These are phyloP conservation scores for Apodemia duryi DNA, from an alignment of 2,888 invertebrate genomes.

Conservation along the genomic window DNA sequence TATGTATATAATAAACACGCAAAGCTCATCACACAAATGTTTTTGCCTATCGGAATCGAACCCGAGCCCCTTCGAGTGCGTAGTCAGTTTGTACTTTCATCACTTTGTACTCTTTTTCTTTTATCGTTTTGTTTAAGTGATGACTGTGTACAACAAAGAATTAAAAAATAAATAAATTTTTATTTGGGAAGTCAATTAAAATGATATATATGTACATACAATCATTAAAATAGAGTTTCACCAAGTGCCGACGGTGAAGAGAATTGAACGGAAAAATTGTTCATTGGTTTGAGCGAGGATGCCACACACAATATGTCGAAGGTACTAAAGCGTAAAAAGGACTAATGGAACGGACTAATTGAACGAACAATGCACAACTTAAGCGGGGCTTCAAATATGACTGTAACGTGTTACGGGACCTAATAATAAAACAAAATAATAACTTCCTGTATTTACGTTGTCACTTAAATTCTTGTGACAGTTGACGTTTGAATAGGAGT, in stretches of 20 bases:
- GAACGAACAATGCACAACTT: constrained; percentile 2
- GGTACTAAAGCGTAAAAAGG: neutral
- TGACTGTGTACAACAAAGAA: too few relatives aligned
- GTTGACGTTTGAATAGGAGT: neutral
- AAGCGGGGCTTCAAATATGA: neutral
- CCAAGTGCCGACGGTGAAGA: neutral
- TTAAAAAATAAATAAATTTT: too few relatives aligned
- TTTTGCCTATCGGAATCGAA: too few relatives aligned
- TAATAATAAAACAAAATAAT: neutral
- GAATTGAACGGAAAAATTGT: neutral
- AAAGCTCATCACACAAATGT: too few relatives aligned
- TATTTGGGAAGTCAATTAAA: too few relatives aligned
- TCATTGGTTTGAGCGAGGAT: neutral
- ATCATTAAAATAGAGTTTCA: neutral
- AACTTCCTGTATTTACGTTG: neutral
- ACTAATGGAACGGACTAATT: neutral
- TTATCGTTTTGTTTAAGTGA: too few relatives aligned
- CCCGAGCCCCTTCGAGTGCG: too few relatives aligned
- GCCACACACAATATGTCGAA: neutral
- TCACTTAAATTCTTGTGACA: neutral
- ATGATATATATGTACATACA: too few relatives aligned
- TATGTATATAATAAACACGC: too few relatives aligned
- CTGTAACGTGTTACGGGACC: neutral
- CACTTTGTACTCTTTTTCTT: too few relatives aligned
- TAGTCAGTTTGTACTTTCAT: too few relatives aligned